Percentiles rank a stretch among this genome's conserved stretches.
Conservation (phyloP, 2,888 invertebrate species). For the Amaurobius ferox region DNA sequence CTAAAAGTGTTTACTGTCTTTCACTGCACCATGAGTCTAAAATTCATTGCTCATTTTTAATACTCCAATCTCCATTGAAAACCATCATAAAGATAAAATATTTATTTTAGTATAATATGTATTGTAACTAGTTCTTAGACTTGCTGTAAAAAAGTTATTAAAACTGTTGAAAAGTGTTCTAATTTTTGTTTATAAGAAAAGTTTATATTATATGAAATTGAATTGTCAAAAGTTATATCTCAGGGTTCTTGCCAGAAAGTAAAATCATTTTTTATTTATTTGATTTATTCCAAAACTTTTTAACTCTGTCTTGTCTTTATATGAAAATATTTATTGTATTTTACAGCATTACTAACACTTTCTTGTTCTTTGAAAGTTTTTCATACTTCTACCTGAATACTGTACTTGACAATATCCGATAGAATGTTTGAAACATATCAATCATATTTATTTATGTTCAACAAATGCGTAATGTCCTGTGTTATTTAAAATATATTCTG, state of each 20-base stretch:
- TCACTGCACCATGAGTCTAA: neutral
- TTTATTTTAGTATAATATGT: constrained; percentile 13
- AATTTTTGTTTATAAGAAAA: neutral
- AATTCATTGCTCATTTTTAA: constrained; percentile 13
- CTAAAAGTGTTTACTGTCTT: neutral
- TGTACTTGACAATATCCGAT: neutral
- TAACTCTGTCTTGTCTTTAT: too few species aligned
- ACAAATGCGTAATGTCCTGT: too few species aligned
- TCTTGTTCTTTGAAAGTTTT: too few species aligned
- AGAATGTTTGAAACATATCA: neutral
- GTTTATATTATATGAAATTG: neutral
- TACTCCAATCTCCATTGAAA: constrained; percentile 10
- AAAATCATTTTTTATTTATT: too few species aligned
- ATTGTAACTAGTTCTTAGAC: constrained; percentile 3
- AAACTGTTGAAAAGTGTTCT: neutral
- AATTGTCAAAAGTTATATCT: neutral
- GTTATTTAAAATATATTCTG: too few species aligned
- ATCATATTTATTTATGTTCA: too few species aligned
- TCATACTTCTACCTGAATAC: too few species aligned
- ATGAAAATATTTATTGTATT: too few species aligned
- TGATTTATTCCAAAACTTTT: too few species aligned
- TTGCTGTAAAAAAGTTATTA: neutral
- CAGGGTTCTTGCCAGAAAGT: constrained; percentile 52
- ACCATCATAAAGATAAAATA: neutral
- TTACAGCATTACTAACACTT: too few species aligned